phyloP scores from a whole-genome alignment of 2,797 vertebrate genomes.

The Amphiprion clarkii region DNA sequence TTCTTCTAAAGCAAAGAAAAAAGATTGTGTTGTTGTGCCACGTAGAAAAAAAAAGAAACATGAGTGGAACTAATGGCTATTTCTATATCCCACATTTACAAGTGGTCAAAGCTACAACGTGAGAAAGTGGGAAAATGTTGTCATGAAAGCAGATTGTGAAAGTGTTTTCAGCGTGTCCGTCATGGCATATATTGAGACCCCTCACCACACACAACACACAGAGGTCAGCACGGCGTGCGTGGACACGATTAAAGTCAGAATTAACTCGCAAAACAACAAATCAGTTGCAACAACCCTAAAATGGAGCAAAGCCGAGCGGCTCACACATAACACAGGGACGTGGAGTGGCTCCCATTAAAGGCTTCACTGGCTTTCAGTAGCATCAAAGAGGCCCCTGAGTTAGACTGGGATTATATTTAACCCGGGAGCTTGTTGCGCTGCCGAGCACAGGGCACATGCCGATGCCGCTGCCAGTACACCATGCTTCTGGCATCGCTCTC shows the following conservation, averaged over 20 bases:
- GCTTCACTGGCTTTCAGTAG: conserved; percentile 83
- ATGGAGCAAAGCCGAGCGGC: conserved; percentile 53
- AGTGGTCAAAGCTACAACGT: conserved; percentile 59
- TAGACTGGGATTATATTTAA: conserved; percentile 85
- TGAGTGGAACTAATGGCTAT: conserved; percentile 51
- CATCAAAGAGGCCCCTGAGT: conserved; percentile 83
- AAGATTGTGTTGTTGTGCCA: conserved; percentile 1
- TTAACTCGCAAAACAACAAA: conserved; percentile 74
- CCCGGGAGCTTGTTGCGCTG: conserved; percentile 67
- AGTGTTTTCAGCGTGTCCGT: conserved; percentile 15
- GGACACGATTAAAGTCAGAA: conserved; percentile 71
- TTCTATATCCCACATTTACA: conserved; percentile 58
- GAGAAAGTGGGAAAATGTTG: conserved; percentile 66
- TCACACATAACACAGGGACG: conserved; percentile 68
- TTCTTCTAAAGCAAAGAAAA: conserved; percentile 24
- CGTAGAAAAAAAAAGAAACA: conserved; percentile 49
- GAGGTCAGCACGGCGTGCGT: conserved; percentile 49
- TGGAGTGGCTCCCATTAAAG: conserved; percentile 82
- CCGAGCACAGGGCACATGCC: conserved; percentile 66
- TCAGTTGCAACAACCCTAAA: conserved; percentile 66
- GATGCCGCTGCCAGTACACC: conserved; percentile 61
- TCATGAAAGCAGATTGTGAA: conserved; percentile 57
- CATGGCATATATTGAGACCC: background rate
- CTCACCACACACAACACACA: background rate
- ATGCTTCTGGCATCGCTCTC: conserved; percentile 66